These are phyloP conservation scores for Toxostoma redivivum DNA, from an alignment of 2,113 vertebrate genomes.

Conservation along the genomic window DNA sequence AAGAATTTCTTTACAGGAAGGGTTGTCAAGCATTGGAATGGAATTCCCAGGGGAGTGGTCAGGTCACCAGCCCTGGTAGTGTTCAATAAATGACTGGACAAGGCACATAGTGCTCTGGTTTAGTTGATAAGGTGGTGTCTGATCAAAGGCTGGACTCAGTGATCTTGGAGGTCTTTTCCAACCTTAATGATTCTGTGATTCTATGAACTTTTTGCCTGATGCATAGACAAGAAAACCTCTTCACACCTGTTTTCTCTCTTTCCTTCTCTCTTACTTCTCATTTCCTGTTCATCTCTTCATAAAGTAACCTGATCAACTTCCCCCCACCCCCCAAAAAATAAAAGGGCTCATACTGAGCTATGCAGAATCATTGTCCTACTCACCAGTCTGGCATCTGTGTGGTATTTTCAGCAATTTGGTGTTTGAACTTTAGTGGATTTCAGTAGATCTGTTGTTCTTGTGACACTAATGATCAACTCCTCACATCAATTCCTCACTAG, in stretches of 20 bases:
- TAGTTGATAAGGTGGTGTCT: background rate
- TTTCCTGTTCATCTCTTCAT: background rate
- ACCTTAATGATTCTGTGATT: background rate
- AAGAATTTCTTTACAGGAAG: background rate
- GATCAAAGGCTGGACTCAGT: background rate
- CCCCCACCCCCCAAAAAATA: accelerated
- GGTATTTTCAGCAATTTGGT: background rate
- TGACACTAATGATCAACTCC: background rate
- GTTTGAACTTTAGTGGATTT: background rate
- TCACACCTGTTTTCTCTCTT: background rate
- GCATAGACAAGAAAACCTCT: background rate
- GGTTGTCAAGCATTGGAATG: background rate
- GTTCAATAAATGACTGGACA: background rate
- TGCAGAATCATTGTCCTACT: background rate
- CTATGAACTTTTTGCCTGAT: background rate
- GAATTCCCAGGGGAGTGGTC: background rate
- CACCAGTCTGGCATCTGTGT: accelerated
- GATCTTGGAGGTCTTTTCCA: background rate
- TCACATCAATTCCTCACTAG: background rate
- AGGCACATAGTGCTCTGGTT: background rate
- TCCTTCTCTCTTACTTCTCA: background rate
- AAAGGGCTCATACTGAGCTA: background rate
- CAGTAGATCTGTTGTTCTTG: background rate
- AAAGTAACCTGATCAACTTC: background rate
- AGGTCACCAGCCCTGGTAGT: background rate